A percentile compares a stretch with the other conserved stretches of the same genome.
Evolutionary conservation across 2,797 vertebrate genomes (phyloP).

Genomic region (Hydrophis major): DNA sequence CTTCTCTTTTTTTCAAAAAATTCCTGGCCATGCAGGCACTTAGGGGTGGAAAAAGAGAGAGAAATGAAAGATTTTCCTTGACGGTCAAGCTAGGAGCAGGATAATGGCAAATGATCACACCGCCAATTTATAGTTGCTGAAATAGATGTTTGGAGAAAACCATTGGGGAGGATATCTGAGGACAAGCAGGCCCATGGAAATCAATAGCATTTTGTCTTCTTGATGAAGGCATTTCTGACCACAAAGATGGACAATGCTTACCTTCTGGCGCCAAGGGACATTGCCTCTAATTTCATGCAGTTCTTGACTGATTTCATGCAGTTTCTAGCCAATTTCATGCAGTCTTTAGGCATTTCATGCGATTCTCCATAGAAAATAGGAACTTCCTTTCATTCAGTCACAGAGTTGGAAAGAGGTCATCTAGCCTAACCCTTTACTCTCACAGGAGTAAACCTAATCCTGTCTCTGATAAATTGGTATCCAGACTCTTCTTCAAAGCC

Average conservation of each 20-base stretch:
- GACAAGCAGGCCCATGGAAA: background rate
- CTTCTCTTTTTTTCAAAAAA: constrained; percentile 25
- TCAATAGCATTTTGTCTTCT: background rate
- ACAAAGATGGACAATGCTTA: background rate
- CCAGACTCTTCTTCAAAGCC: no score
- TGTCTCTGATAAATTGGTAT: no score
- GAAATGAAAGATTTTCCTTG: constrained; percentile 35
- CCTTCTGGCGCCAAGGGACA: background rate
- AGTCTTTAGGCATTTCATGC: background rate
- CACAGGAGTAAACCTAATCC: no score
- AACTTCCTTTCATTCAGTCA: background rate
- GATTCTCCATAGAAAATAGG: background rate
- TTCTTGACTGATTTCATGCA: background rate
- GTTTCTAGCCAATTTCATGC: background rate
- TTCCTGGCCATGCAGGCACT: constrained; percentile 63
- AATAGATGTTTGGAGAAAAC: constrained; percentile 28
- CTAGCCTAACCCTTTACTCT: no score
- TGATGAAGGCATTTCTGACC: background rate
- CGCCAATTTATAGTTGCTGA: constrained; percentile 17
- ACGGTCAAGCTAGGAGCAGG: constrained; percentile 43
- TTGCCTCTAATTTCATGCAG: background rate
- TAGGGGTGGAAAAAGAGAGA: constrained; percentile 46
- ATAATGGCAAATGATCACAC: constrained; percentile 37
- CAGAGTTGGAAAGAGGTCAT: no score
- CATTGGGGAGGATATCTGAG: background rate